Conservation (phyloP, 1,140 invertebrate species). For the Bombus confusus region DNA sequence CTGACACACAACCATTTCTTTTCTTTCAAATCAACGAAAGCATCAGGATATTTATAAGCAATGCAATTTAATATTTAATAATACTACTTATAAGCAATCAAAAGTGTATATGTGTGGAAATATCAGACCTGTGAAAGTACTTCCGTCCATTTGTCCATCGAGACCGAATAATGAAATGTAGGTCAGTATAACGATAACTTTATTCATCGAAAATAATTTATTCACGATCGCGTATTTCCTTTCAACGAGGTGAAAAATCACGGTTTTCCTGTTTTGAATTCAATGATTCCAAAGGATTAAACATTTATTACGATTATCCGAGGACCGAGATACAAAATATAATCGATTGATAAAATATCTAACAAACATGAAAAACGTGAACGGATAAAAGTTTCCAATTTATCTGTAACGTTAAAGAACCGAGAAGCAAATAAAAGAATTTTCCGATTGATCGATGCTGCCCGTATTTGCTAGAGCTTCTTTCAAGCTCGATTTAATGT, state of each 20-base stretch:
- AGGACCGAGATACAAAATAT: background rate
- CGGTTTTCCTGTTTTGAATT: background rate
- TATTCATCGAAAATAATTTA: constrained; percentile 1
- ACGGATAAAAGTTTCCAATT: background rate
- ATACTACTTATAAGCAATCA: background rate
- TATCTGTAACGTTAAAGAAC: background rate
- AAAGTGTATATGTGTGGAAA: background rate
- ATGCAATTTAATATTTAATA: background rate
- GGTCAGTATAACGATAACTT: background rate
- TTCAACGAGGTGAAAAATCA: background rate
- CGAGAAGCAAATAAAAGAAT: constrained; percentile 4
- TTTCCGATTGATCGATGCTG: background rate
- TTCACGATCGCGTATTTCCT: too few relatives aligned
- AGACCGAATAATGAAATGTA: background rate
- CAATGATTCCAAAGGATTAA: background rate
- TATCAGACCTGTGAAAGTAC: too few relatives aligned
- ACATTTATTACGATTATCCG: background rate
- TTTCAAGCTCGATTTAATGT: background rate
- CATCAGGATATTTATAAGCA: background rate
- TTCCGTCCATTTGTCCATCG: background rate
- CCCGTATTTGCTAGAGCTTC: background rate
- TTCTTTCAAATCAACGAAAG: background rate
- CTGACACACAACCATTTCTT: background rate
- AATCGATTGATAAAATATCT: background rate
- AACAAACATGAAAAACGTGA: too few relatives aligned